These are phyloP conservation scores for Dermatophagoides farinae DNA, from an alignment of 1,140 invertebrate species.

Conservation along the genomic window DNA sequence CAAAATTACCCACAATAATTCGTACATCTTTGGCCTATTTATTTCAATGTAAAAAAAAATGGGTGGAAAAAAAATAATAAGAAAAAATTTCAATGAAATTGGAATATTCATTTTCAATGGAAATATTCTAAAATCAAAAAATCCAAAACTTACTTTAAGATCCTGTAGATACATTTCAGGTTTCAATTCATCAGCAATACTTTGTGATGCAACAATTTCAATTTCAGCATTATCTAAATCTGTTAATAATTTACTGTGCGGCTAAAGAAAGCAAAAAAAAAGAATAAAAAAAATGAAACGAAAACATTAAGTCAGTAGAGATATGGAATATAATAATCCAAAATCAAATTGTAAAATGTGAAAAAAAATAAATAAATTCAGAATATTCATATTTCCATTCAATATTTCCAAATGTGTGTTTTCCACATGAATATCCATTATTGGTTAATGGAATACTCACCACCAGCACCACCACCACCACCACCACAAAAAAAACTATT, in stretches of 20 bases:
- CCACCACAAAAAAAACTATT: too few species aligned
- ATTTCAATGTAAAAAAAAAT: too few species aligned
- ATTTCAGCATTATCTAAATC: conserved; percentile 59
- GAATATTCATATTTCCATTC: too few species aligned
- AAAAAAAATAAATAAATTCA: too few species aligned
- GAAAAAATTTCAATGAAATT: too few species aligned
- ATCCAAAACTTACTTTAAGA: conserved; percentile 37
- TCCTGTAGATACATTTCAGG: conserved; percentile 45
- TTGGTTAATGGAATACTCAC: too few species aligned
- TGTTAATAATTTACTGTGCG: conserved; percentile 73
- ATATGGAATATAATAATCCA: background rate
- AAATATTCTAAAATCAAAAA: conserved; percentile 5
- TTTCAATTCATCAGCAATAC: conserved; percentile 73
- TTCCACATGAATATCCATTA: too few species aligned
- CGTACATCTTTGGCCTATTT: conserved; percentile 66
- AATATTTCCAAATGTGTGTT: too few species aligned
- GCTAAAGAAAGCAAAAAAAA: conserved; percentile 30
- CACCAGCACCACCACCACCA: too few species aligned
- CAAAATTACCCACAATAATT: conserved; percentile 90
- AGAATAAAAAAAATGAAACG: background rate
- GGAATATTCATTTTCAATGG: too few species aligned
- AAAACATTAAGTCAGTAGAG: background rate
- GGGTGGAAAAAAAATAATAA: too few species aligned
- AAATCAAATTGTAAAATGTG: background rate
- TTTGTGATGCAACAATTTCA: conserved; percentile 69